Conservation (phyloP, 2,797 vertebrate species). For the Alauda arvensis region DNA sequence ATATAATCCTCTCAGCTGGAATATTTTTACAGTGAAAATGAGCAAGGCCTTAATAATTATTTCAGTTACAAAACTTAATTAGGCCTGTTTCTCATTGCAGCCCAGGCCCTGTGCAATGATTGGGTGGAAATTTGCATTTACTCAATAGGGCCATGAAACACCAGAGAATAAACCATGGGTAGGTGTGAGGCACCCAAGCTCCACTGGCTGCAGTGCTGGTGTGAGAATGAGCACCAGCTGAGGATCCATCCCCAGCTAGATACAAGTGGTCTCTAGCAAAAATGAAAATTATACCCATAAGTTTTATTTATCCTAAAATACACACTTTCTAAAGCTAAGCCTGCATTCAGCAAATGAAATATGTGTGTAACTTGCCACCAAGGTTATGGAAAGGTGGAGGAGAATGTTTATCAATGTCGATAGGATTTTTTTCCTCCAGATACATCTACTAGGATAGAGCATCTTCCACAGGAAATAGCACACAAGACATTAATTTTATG, state of each 20-base stretch:
- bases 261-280: not conserved
- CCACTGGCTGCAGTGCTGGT: not conserved
- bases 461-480: not conserved
- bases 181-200: not conserved
- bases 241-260: not conserved
- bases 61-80: slow-evolving; percentile 30
- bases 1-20: slow-evolving; percentile 27
- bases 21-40: not conserved
- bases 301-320: not conserved
- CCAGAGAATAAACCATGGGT: not conserved
- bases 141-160: rapidly evolving
- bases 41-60: not conserved
- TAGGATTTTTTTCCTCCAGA: not conserved
- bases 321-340: not conserved
- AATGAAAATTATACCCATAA: not conserved
- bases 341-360: not conserved
- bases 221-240: not conserved
- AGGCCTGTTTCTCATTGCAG: not conserved
- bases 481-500: not conserved
- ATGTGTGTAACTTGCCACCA: not conserved
- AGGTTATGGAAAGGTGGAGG: not conserved
- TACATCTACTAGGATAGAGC: not conserved
- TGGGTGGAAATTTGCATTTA: not conserved
- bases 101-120: not conserved
- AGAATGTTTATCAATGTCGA: not conserved